Evolutionary conservation across 2,797 vertebrate genomes (phyloP).

Genomic region (Synanceia verrucosa): DNA sequence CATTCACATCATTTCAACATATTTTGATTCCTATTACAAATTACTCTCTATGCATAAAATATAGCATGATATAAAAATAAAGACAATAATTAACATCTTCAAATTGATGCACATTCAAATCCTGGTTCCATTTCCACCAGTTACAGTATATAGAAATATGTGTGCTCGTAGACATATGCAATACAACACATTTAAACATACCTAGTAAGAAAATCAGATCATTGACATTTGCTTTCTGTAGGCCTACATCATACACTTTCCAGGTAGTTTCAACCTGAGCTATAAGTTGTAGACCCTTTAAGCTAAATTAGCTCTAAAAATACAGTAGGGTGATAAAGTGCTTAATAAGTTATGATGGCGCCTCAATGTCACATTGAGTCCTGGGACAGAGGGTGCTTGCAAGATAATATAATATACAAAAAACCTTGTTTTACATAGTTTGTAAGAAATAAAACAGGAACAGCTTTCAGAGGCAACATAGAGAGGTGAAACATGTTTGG

Average conservation of each 20-base stretch:
- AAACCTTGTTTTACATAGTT: constrained; percentile 20
- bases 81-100: constrained; percentile 47
- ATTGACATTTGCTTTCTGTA: constrained; percentile 36
- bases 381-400: constrained; percentile 54
- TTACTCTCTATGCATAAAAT: constrained; percentile 33
- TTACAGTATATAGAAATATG: constrained; percentile 54
- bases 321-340: constrained; percentile 78
- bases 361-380: constrained; percentile 47
- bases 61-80: constrained; percentile 56
- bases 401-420: constrained; percentile 38
- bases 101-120: constrained; percentile 49
- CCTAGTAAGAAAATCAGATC: constrained; percentile 37
- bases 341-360: constrained; percentile 51
- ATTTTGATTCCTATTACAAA: constrained; percentile 27
- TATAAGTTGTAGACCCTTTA: constrained; percentile 26
- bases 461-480: constrained; percentile 32
- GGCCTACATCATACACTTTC: constrained; percentile 13
- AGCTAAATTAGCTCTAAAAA: constrained; percentile 46
- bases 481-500: constrained; percentile 4
- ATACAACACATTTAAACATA: constrained; percentile 41
- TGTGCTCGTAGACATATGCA: constrained; percentile 28
- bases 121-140: constrained; percentile 43
- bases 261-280: constrained; percentile 27
- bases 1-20: constrained; percentile 53
- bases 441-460: constrained; percentile 20